Evolutionary conservation across 1,140 invertebrate species (phyloP).

Genomic region (Drosophila pseudoobscura): DNA sequence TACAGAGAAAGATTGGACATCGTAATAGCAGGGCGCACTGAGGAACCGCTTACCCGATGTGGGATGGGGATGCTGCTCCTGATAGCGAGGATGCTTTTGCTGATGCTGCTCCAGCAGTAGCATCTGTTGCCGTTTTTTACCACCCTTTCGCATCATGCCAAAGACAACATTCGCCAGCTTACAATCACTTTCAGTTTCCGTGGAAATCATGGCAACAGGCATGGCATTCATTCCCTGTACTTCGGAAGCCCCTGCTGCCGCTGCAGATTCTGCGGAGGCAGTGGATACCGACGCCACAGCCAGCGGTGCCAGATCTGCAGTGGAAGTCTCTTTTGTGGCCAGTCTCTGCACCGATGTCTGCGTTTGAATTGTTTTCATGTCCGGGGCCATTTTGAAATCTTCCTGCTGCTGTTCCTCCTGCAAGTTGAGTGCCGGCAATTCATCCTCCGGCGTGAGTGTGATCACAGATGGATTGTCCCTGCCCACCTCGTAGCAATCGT

Average conservation of each 20-base stretch:
- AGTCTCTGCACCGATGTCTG: constrained; percentile 8
- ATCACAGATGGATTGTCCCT: constrained; percentile 35
- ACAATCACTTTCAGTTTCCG: no score
- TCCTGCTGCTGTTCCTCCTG: background rate
- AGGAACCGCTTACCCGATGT: no score
- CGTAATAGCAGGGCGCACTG: no score
- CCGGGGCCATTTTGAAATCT: background rate
- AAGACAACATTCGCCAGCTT: no score
- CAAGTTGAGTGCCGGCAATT: background rate
- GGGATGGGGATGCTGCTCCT: no score
- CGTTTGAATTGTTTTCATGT: constrained; percentile 29
- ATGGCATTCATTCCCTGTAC: no score
- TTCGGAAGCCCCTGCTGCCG: no score
- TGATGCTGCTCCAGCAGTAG: no score
- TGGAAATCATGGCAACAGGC: no score
- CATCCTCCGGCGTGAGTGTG: constrained; percentile 49
- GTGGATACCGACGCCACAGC: background rate
- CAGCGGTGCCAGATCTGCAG: constrained; percentile 38
- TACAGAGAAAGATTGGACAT: background rate
- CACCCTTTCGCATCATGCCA: no score
- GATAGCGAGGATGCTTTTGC: no score
- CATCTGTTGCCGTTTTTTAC: no score
- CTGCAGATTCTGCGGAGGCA: background rate
- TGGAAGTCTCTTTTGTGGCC: constrained; percentile 53
- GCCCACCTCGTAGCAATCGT: constrained; percentile 55